Percentiles rank a stretch among this genome's conserved stretches.
phyloP scores from a whole-genome alignment of 2,888 invertebrate genomes.

The Sussaba pulchella region DNA sequence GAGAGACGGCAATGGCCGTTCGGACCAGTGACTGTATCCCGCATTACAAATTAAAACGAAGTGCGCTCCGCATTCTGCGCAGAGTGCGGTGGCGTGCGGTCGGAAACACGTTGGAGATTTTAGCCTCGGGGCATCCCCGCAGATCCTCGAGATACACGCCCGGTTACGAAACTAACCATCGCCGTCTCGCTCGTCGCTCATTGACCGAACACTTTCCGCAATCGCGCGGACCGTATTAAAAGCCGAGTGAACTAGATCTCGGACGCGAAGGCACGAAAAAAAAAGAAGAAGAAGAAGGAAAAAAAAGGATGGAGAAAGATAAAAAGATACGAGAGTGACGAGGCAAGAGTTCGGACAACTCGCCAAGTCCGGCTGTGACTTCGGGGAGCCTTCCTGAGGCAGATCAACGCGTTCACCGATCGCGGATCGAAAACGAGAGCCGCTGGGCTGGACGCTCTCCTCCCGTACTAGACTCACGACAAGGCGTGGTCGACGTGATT shows the following conservation, averaged over 20 bases:
- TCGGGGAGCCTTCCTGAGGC: constrained; percentile 27
- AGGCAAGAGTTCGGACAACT: constrained; percentile 26
- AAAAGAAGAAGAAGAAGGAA: background rate
- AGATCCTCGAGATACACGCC: constrained; percentile 45
- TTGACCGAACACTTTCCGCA: constrained; percentile 39
- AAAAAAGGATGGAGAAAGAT: constrained; percentile 2
- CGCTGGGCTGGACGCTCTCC: constrained; percentile 6
- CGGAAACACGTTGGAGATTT: constrained; percentile 13
- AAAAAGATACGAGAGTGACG: constrained; percentile 19
- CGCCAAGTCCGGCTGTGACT: constrained; percentile 15
- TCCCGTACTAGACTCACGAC: constrained; percentile 3
- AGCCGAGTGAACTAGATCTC: constrained; percentile 42
- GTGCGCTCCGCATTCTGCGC: constrained; percentile 11
- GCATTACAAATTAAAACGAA: constrained; percentile 37
- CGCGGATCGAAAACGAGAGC: constrained; percentile 40
- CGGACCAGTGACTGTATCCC: constrained; percentile 28
- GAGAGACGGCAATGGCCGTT: constrained; percentile 12
- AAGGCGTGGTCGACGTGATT: constrained; percentile 19
- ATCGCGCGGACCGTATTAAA: constrained; percentile 39
- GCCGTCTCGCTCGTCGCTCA: constrained; percentile 11
- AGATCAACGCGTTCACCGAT: constrained; percentile 24
- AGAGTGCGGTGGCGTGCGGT: constrained; percentile 15
- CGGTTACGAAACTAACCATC: constrained; percentile 52
- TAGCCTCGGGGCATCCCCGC: constrained; percentile 35
- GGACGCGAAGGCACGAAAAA: constrained; percentile 11